Base-by-base conservation (phyloP, 1,140 invertebrate species). In the Zaprionus ornatus region DNA sequence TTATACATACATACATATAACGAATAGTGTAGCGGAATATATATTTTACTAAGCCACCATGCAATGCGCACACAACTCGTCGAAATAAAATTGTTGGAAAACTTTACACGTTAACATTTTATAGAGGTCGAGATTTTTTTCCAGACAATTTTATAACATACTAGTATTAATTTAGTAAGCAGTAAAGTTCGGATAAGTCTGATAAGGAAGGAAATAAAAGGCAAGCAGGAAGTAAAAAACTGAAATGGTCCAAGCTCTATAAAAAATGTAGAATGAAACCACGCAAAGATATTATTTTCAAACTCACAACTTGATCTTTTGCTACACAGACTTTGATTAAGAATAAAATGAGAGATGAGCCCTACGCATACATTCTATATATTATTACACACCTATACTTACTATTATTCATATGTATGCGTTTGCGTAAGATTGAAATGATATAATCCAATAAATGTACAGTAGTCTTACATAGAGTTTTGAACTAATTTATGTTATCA, bases 171-270 rank as follows among this genome's bases (percentile, higher is more conserved):
- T 61, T 66, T 54, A 56, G 23, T 63, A 29, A 55, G 48, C 66
- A 66, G 63, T 66, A 69, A 17, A 63, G 69, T 52, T 70, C 48
- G 83, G 79, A 86, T 86, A 86, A 86, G 83, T 87, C 83, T 86
- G 83, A 86, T 77, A 74, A 35, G 54, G 50, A 37, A 50, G 19
- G 45, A 40, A 59, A 37, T 32, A 5, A 55, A 61, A 25, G 37
- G 27, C 48, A 59, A 37, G 35, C 27, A 77, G 60, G 54, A 76
- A 72, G 50, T 55, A 67, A 65, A 55, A 81, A 85, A 78, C 66
- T 81, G 82, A 81, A 85, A 85, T 82, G 83, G 83, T 87, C 83
- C 83, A 87, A 86, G 67, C 73, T 74, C 82, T 65, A n/a, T 77
- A 68, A 87, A 87, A 71, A 79, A 79, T 50, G 54, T 74, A 79